Evolutionary conservation across 2,113 vertebrate species (phyloP).

Genomic region (Pantherophis guttatus): DNA sequence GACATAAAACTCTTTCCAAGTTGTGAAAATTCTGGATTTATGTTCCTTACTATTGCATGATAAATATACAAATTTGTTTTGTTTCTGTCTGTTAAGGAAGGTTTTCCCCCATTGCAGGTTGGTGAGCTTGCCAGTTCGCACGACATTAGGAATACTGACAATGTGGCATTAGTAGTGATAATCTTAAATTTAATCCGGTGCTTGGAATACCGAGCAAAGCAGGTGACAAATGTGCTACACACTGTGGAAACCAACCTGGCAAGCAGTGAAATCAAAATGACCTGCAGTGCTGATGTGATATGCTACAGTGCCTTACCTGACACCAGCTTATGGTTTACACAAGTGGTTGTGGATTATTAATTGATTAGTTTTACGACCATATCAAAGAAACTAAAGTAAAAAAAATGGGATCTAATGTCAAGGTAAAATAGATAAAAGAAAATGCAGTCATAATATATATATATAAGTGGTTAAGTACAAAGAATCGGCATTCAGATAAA

Average conservation of each 20-base stretch:
- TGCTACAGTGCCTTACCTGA: background rate
- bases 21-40: background rate
- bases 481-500: no score
- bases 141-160: background rate
- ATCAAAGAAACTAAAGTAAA: background rate
- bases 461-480: no score
- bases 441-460: no score
- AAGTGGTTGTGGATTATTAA: background rate
- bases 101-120: background rate
- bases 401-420: background rate
- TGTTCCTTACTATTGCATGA: background rate
- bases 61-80: background rate
- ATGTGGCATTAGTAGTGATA: background rate
- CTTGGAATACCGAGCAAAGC: background rate
- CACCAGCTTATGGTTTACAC: background rate
- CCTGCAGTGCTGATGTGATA: background rate
- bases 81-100: background rate
- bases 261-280: background rate
- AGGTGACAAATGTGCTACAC: background rate
- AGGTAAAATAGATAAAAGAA: background rate
- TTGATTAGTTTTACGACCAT: background rate
- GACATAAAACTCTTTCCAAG: background rate
- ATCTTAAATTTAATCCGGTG: background rate
- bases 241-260: background rate
- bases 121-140: background rate